Conservation (phyloP, 53 echinoderm and acorn worm genomes). For the Temnopleurus reevesii region DNA sequence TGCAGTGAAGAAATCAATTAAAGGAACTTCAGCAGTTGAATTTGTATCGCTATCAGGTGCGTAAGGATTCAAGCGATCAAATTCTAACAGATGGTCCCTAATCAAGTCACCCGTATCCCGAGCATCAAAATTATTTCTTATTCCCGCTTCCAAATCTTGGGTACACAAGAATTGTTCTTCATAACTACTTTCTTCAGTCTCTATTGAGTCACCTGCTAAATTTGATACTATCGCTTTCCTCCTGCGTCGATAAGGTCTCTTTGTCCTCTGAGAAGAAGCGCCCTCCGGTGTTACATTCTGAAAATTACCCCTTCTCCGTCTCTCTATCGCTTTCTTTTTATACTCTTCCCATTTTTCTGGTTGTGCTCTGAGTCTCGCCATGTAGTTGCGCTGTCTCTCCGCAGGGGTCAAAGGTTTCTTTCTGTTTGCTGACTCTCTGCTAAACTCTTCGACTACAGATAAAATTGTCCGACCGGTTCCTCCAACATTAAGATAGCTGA, state of each 20-base stretch:
- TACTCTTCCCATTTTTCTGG: not conserved
- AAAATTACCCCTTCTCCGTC: not conserved
- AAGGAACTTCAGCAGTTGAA: too few species aligned
- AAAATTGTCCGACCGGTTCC: not conserved
- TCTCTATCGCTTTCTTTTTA: not conserved
- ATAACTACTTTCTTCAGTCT: too few species aligned
- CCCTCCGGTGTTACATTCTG: not conserved
- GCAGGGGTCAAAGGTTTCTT: too few species aligned
- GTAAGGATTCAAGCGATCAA: too few species aligned
- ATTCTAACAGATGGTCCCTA: too few species aligned
- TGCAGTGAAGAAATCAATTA: too few species aligned
- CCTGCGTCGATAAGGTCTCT: not conserved
- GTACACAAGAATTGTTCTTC: too few species aligned
- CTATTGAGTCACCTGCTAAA: too few species aligned
- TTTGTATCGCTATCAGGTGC: too few species aligned
- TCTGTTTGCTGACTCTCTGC: not conserved
- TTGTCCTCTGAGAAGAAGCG: not conserved
- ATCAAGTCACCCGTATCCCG: too few species aligned
- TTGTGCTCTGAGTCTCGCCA: not conserved
- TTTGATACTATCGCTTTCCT: not conserved
- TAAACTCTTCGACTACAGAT: not conserved
- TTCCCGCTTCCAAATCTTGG: too few species aligned
- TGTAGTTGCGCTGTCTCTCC: not conserved
- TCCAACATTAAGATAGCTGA: not conserved
- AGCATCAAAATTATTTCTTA: too few species aligned